Conservation (phyloP, 2,797 vertebrate genomes). For the Rhinella marina region DNA sequence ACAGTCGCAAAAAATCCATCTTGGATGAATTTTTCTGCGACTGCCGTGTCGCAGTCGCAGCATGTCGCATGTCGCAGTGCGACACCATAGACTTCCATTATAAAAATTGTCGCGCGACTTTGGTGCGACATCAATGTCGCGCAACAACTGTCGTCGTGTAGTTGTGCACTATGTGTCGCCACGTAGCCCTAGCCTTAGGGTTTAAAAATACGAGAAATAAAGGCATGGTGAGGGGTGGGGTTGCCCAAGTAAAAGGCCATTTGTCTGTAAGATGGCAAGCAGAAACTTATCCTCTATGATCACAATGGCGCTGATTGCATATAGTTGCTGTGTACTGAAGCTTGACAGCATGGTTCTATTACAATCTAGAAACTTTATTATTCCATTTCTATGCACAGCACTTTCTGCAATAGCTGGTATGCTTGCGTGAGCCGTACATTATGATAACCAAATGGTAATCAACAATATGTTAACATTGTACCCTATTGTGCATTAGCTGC, state of each 20-base stretch:
- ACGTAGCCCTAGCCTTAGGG: too few relatives aligned
- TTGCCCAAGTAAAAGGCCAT: neutral
- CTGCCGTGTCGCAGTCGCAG: too few relatives aligned
- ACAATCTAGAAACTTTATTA: neutral
- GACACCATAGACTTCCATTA: too few relatives aligned
- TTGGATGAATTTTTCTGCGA: too few relatives aligned
- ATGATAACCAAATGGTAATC: conserved; percentile 57
- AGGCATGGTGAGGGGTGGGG: neutral
- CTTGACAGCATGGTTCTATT: neutral
- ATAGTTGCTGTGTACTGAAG: neutral
- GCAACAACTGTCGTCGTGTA: too few relatives aligned
- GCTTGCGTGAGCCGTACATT: conserved; percentile 43
- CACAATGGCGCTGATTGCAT: neutral
- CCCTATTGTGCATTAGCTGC: conserved; percentile 52
- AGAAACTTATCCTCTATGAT: neutral
- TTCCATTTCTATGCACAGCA: conserved; percentile 28
- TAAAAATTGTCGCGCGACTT: too few relatives aligned
- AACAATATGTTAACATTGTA: conserved; percentile 60
- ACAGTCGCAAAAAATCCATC: too few relatives aligned
- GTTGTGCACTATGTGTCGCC: too few relatives aligned
- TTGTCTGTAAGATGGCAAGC: neutral
- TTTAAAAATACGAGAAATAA: neutral
- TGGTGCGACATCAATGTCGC: too few relatives aligned
- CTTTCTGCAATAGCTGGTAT: conserved; percentile 24
- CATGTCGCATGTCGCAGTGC: too few relatives aligned